A percentile compares a stretch with the other conserved stretches of the same genome.
phyloP scores from a whole-genome alignment of 2,113 vertebrate genomes.

The Dinomys branickii region DNA sequence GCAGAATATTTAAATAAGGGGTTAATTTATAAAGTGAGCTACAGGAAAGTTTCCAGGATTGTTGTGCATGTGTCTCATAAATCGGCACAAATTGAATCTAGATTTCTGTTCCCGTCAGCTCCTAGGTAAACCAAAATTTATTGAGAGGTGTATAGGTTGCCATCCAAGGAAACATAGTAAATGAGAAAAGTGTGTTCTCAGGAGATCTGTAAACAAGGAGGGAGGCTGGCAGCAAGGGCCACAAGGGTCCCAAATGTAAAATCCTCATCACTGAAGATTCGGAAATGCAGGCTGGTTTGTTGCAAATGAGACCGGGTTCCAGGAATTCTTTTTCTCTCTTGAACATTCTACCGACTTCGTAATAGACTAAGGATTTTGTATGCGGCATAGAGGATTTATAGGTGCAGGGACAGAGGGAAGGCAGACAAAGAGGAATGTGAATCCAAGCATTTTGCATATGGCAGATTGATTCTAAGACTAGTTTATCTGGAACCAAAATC shows the following conservation, averaged over 20 bases:
- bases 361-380: not conserved
- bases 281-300: accelerated
- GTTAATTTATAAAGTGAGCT: constrained; percentile 76
- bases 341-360: not conserved
- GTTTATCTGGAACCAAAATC: not conserved
- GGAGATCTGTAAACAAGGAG: constrained; percentile 26
- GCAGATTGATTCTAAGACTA: not conserved
- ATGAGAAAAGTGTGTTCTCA: constrained; percentile 45
- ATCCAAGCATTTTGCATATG: not conserved
- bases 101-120: constrained; percentile 73
- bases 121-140: constrained; percentile 70
- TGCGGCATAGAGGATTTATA: not conserved
- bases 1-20: constrained; percentile 78
- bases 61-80: constrained; percentile 52
- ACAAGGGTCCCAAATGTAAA: not conserved
- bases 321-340: not conserved
- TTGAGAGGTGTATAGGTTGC: constrained; percentile 66
- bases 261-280: accelerated
- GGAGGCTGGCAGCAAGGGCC: not conserved
- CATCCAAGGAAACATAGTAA: constrained; percentile 70
- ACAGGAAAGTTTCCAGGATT: constrained; percentile 58
- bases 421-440: not conserved
- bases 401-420: not conserved
- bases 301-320: not conserved
- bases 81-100: constrained; percentile 77